Evolutionary conservation across 2,888 invertebrate species (phyloP).

Genomic region (Erebia palarica): DNA sequence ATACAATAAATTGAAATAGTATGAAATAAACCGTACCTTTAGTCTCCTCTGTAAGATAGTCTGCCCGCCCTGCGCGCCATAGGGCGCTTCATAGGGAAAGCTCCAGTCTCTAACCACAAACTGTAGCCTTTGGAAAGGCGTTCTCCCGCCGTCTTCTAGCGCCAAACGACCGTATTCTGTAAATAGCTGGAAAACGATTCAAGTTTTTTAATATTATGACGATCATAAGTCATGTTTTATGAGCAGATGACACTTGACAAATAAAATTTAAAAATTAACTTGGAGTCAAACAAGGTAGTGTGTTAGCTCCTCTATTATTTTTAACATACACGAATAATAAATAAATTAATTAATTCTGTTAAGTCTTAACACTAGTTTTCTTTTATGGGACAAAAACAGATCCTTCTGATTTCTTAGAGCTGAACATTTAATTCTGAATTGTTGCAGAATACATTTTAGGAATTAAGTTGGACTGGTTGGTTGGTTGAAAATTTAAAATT

Average conservation of each 20-base stretch:
- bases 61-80: constrained; percentile 94
- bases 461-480: too few relatives aligned
- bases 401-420: too few relatives aligned
- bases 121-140: constrained; percentile 94
- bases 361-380: too few relatives aligned
- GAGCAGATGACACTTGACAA: neutral
- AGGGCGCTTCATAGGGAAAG: constrained; percentile 94
- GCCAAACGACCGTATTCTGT: constrained; percentile 99
- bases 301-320: neutral
- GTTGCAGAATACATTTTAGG: too few relatives aligned
- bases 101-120: constrained; percentile 98
- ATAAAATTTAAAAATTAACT: neutral
- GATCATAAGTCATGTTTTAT: neutral
- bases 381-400: too few relatives aligned
- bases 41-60: constrained; percentile 13
- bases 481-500: too few relatives aligned
- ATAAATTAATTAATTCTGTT: too few relatives aligned
- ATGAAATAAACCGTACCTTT: neutral
- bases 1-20: too few relatives aligned
- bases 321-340: neutral
- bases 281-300: neutral
- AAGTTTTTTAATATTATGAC: neutral
- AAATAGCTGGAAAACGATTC: constrained; percentile 85
- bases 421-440: too few relatives aligned
- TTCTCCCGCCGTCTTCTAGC: constrained; percentile 91